Evolutionary conservation across 2,113 vertebrate species (phyloP).

Genomic region (Microcebus lehilahytsara): DNA sequence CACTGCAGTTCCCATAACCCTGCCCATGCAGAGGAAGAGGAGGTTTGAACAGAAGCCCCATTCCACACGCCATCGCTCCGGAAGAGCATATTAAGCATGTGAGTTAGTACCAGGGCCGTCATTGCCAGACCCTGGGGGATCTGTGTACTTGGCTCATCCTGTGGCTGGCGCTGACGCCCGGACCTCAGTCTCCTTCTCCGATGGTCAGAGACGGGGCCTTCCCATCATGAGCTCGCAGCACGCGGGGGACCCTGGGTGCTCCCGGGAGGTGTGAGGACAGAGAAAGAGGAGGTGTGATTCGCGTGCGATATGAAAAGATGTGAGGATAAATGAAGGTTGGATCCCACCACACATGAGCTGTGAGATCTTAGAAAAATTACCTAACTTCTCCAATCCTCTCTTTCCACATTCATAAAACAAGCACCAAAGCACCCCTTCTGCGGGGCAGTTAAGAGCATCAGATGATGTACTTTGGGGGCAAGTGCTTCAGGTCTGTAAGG

Average conservation of each 20-base stretch:
- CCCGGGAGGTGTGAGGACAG: not conserved
- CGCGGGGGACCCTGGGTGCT: rapidly evolving
- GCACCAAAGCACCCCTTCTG: not conserved
- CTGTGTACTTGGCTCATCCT: not conserved
- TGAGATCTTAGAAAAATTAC: not conserved
- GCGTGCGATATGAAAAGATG: not conserved
- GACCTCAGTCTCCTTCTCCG: not conserved
- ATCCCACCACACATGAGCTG: not conserved
- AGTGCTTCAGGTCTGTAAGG: not conserved
- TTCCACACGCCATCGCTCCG: not conserved
- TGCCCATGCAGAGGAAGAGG: not conserved
- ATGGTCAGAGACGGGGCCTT: not conserved
- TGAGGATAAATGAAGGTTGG: not conserved
- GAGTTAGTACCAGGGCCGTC: not conserved
- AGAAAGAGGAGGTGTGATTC: not conserved
- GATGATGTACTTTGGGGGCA: not conserved
- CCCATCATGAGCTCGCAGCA: not conserved
- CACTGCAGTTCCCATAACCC: not conserved
- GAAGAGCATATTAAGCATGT: not conserved
- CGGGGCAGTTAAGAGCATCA: not conserved
- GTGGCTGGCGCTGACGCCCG: not conserved
- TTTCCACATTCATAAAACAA: not conserved
- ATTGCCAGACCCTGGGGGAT: not conserved
- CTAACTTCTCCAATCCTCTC: not conserved
- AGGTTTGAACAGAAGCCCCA: not conserved